Percentiles rank a stretch among this genome's conserved stretches.
Evolutionary conservation across 2,888 invertebrate species (phyloP).

Genomic region (Harpagoxenus sublaevis): DNA sequence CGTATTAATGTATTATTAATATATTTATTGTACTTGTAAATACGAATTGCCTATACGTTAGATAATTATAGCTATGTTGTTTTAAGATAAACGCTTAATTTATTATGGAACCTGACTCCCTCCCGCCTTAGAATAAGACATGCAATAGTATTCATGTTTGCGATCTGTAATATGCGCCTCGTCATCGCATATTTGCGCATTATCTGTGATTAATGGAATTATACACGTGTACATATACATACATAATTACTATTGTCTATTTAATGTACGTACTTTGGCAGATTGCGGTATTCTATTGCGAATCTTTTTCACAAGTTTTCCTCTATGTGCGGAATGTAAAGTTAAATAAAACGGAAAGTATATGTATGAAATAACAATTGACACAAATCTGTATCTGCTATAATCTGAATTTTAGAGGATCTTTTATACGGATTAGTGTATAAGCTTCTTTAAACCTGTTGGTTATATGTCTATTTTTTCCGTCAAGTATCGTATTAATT

Average conservation of each 20-base stretch:
- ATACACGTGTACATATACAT: constrained; percentile 75
- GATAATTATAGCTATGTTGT: constrained; percentile 68
- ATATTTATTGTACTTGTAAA: constrained; percentile 84
- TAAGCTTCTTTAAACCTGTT: neutral
- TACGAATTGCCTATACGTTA: constrained; percentile 78
- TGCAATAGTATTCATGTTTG: constrained; percentile 66
- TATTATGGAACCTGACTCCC: constrained; percentile 60
- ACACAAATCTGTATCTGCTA: neutral
- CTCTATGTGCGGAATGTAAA: neutral
- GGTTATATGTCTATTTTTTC: neutral
- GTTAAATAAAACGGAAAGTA: neutral
- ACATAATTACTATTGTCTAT: constrained; percentile 64
- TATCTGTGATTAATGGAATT: constrained; percentile 85
- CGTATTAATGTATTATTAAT: constrained; percentile 68
- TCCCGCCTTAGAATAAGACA: constrained; percentile 59
- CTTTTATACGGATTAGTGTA: neutral
- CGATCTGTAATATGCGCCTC: constrained; percentile 65
- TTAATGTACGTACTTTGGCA: constrained; percentile 24
- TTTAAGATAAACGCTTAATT: constrained; percentile 73
- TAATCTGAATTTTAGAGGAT: neutral
- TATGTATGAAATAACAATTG: neutral
- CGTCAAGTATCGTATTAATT: neutral
- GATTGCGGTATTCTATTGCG: constrained; percentile 24
- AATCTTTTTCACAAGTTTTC: constrained; percentile 9
- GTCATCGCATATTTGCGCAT: constrained; percentile 79